These are phyloP conservation scores for Characodon lateralis DNA, from an alignment of 2,797 vertebrate genomes.

Conservation along the genomic window DNA sequence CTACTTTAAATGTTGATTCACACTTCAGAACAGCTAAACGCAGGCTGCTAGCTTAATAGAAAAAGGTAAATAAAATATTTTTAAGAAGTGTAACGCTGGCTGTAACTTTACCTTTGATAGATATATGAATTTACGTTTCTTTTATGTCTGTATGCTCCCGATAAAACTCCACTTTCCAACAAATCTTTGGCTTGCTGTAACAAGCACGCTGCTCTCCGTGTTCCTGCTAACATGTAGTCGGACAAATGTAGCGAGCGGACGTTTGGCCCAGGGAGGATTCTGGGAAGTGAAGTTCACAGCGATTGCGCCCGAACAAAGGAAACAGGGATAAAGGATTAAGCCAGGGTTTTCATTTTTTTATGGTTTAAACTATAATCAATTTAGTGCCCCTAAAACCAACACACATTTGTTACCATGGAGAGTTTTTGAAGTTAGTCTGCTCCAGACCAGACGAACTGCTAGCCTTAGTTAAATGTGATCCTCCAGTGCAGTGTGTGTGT, in stretches of 20 bases:
- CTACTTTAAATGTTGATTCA: neutral
- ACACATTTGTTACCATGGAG: neutral
- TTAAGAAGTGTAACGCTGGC: accelerated
- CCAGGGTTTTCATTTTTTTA: neutral
- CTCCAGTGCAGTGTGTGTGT: neutral
- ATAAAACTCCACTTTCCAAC: neutral
- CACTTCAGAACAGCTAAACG: neutral
- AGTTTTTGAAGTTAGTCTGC: neutral
- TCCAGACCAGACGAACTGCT: neutral
- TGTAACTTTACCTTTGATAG: accelerated
- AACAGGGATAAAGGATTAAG: neutral
- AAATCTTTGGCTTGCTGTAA: neutral
- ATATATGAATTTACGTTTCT: slow-evolving; percentile 29
- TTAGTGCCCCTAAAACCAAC: neutral
- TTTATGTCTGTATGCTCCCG: neutral
- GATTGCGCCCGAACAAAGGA: neutral
- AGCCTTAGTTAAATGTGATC: neutral
- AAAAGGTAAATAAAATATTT: neutral
- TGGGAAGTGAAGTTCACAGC: slow-evolving; percentile 64
- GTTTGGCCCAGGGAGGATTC: slow-evolving; percentile 22
- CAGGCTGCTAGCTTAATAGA: neutral
- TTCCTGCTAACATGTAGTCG: neutral
- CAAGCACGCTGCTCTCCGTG: slow-evolving; percentile 17
- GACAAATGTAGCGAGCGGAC: slow-evolving; percentile 30
- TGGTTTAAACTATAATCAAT: neutral